Evolutionary conservation across 1,140 invertebrate species (phyloP).

Genomic region (honey bee (Apis mellifera)): Amel_HAv3.1 CM009931.2:10275001-10275500

Average conservation of each 20-base stretch:
- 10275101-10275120: not conserved
- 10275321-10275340: not conserved
- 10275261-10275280: slow-evolving; percentile 51
- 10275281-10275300: slow-evolving; percentile 38
- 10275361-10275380: not conserved
- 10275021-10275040: not conserved
- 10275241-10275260: slow-evolving; percentile 78
- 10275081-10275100: too few species aligned
- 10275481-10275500: not conserved
- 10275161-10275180: slow-evolving; percentile 77
- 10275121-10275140: not conserved
- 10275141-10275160: slow-evolving; percentile 18
- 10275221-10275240: slow-evolving; percentile 80
- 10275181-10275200: slow-evolving; percentile 81
- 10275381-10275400: slow-evolving; percentile 3
- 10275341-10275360: too few species aligned
- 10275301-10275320: slow-evolving; percentile 52
- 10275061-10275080: not conserved
- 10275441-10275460: not conserved
- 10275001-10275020: not conserved
- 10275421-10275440: not conserved
- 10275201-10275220: slow-evolving; percentile 79
- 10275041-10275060: too few species aligned
- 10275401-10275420: not conserved
- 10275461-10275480: not conserved